These are phyloP conservation scores for Gambusia affinis DNA, from an alignment of 2,113 vertebrate species.

Conservation along the genomic window DNA sequence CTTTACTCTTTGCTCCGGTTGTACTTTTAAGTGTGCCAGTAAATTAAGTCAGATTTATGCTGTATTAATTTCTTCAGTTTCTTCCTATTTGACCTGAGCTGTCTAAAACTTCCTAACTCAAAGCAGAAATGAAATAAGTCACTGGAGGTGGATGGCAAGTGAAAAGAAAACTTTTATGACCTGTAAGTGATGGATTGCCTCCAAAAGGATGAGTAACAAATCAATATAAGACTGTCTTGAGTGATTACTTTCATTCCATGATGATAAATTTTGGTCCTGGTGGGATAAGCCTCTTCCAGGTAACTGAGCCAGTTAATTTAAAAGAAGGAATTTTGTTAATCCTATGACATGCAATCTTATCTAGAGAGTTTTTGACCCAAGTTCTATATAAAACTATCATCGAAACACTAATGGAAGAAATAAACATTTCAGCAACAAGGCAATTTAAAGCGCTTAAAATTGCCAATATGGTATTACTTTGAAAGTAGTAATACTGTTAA, in stretches of 20 bases:
- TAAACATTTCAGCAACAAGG: neutral
- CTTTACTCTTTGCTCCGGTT: neutral
- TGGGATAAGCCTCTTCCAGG: neutral
- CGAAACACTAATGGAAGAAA: neutral
- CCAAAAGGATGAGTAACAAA: conserved; percentile 1
- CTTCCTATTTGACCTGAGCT: neutral
- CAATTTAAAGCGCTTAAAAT: too few species aligned
- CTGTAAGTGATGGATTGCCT: neutral
- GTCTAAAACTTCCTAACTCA: neutral
- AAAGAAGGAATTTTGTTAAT: neutral
- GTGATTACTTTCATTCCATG: conserved; percentile 1
- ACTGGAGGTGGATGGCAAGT: neutral
- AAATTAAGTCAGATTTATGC: neutral
- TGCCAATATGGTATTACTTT: too few species aligned
- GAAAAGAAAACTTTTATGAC: neutral
- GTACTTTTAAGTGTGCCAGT: neutral
- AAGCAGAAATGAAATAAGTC: neutral
- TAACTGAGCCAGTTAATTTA: neutral
- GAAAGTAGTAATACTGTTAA: too few species aligned
- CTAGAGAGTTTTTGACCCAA: neutral
- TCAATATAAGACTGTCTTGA: neutral
- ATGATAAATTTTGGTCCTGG: neutral
- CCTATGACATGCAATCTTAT: neutral
- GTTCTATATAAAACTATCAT: neutral
- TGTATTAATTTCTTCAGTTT: neutral